A percentile compares a stretch with the other conserved stretches of the same genome.
These are phyloP conservation scores for Pollicipes pollicipes DNA, from an alignment of 1,140 invertebrate species.

Conservation along the genomic window DNA sequence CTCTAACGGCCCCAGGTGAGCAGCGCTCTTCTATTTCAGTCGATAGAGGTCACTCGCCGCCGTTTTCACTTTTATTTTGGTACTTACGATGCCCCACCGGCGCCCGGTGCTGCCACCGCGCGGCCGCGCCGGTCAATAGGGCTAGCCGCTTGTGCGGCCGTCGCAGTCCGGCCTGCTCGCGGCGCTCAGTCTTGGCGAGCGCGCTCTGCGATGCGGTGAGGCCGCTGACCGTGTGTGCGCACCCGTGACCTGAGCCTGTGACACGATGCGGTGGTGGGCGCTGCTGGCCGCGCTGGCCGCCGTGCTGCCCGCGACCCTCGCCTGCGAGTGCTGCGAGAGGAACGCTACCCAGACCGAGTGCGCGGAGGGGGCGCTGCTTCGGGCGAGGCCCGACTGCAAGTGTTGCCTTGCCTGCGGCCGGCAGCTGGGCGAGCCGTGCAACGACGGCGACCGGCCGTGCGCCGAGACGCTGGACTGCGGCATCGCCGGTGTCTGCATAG, in stretches of 20 bases:
- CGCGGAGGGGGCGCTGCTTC: neutral
- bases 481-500: neutral
- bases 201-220: neutral
- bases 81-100: neutral
- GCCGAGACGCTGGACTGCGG: neutral
- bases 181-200: neutral
- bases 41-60: neutral
- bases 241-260: neutral
- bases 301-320: neutral
- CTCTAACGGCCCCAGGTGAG: too few relatives aligned
- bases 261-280: neutral
- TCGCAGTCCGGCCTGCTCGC: neutral
- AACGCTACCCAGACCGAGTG: neutral
- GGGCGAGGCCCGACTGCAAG: neutral
- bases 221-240: neutral
- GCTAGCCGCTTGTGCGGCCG: neutral
- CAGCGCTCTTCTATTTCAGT: too few relatives aligned
- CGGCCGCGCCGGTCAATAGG: neutral
- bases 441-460: neutral
- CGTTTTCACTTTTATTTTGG: neutral
- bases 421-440: neutral
- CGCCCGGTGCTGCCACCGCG: neutral
- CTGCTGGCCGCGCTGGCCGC: neutral
- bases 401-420: neutral
- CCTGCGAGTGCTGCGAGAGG: neutral